Evolutionary conservation across 2,113 vertebrate species (phyloP).

Genomic region (Microcebus griseorufus): DNA sequence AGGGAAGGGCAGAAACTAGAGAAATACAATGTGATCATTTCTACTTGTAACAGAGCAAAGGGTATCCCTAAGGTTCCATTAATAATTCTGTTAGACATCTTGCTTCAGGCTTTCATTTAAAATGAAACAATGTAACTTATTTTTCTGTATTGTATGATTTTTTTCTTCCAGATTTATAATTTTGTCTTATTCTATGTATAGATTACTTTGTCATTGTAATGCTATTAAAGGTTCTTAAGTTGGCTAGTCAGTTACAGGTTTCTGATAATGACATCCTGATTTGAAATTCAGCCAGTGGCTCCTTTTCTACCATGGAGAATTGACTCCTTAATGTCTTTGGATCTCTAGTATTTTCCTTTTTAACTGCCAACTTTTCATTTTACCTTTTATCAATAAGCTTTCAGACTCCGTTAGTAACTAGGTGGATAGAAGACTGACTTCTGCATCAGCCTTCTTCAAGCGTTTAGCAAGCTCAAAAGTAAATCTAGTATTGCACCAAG

Average conservation of each 20-base stretch:
- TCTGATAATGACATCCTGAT: constrained; percentile 31
- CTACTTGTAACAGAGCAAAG: neutral
- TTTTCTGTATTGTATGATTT: neutral
- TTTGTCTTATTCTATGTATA: neutral
- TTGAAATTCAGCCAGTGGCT: neutral
- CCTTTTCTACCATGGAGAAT: neutral
- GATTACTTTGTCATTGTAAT: neutral
- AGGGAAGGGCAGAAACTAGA: neutral
- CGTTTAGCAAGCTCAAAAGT: neutral
- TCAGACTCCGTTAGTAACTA: neutral
- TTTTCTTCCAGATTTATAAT: constrained; percentile 18
- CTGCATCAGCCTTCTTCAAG: neutral
- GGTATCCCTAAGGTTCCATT: neutral
- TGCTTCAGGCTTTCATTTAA: constrained; percentile 36
- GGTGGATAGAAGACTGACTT: neutral
- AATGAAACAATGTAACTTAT: constrained; percentile 12
- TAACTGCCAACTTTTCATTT: neutral
- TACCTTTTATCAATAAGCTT: neutral
- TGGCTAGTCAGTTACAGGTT: neutral
- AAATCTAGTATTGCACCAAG: neutral
- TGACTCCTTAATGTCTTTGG: neutral
- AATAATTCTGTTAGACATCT: neutral
- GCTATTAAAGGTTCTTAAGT: neutral
- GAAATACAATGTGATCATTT: neutral
- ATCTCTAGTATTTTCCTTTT: neutral